A percentile compares a stretch with the other conserved stretches of the same genome.
Conservation (phyloP, 2,888 invertebrate genomes). For the Atethmia centrago region DNA sequence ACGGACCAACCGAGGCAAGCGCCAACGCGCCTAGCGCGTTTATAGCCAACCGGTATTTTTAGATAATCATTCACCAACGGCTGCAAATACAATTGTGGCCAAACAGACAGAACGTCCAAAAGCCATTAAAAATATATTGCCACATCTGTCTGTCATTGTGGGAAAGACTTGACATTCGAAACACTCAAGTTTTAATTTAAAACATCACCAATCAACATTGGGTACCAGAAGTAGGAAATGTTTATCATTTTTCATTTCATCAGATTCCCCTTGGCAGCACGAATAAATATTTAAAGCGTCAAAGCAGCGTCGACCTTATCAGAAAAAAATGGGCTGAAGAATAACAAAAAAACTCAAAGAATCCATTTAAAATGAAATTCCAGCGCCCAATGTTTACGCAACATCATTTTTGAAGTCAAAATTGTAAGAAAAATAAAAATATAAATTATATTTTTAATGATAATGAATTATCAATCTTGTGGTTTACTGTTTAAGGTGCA, state of each 20-base stretch:
- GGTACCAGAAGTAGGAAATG: conserved; percentile 22
- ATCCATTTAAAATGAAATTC: conserved; percentile 52
- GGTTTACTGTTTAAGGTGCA: conserved; percentile 43
- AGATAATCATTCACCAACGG: not conserved
- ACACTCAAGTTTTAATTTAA: conserved; percentile 50
- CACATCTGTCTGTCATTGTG: conserved; percentile 23
- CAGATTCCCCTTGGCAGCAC: conserved; percentile 22
- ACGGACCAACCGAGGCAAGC: no score
- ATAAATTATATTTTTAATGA: conserved; percentile 49
- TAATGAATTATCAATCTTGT: conserved; percentile 55
- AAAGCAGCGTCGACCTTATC: conserved; percentile 41
- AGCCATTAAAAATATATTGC: conserved; percentile 46
- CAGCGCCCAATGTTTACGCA: conserved; percentile 63
- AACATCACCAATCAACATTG: conserved; percentile 39
- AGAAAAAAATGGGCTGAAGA: conserved; percentile 31
- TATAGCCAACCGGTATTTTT: not conserved
- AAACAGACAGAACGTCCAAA: conserved; percentile 5
- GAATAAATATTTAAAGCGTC: conserved; percentile 43
- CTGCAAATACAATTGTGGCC: conserved; percentile 6
- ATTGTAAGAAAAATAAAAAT: conserved; percentile 65
- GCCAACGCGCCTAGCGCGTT: no score
- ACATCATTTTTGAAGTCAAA: conserved; percentile 65
- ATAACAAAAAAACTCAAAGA: conserved; percentile 52
- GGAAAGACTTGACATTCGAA: conserved; percentile 26
- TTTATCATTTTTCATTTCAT: conserved; percentile 46